phyloP scores from a whole-genome alignment of 2,797 vertebrate species.

The Leptatherina wallacei region DNA sequence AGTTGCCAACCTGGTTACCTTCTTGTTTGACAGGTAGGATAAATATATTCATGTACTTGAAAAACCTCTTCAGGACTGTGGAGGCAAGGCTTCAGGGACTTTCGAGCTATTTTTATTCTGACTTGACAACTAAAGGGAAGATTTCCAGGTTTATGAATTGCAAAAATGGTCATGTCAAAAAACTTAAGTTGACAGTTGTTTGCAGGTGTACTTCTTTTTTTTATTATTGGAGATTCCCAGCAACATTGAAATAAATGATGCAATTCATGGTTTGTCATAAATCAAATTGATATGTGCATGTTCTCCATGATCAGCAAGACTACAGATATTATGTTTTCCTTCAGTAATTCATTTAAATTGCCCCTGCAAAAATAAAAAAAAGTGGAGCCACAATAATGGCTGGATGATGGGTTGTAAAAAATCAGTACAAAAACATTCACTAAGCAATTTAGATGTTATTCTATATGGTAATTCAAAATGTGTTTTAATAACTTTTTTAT shows the following conservation, averaged over 20 bases:
- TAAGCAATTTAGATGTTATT: too few relatives aligned
- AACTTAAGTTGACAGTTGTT: not conserved
- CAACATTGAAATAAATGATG: not conserved
- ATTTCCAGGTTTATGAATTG: conserved; percentile 2
- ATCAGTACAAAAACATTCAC: too few relatives aligned
- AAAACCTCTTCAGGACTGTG: conserved; percentile 26
- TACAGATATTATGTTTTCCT: not conserved
- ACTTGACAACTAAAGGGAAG: conserved; percentile 10
- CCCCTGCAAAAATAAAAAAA: too few relatives aligned
- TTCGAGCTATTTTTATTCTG: conserved; percentile 22
- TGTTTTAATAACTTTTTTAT: too few relatives aligned
- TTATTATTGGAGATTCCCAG: not conserved
- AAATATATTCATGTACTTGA: conserved; percentile 41
- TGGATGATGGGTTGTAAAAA: too few relatives aligned
- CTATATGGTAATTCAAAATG: too few relatives aligned
- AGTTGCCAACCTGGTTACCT: conserved; percentile 20
- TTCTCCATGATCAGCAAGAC: not conserved
- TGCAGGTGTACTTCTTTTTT: not conserved
- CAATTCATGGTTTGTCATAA: too few relatives aligned
- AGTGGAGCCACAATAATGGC: too few relatives aligned
- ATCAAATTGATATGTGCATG: not conserved
- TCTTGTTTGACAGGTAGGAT: conserved; percentile 45
- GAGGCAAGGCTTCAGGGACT: conserved; percentile 9
- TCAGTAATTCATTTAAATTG: too few relatives aligned
- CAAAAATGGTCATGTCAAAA: conserved; percentile 10